These are phyloP conservation scores for Coreius guichenoti DNA, from an alignment of 2,797 vertebrate species.

Conservation along the genomic window DNA sequence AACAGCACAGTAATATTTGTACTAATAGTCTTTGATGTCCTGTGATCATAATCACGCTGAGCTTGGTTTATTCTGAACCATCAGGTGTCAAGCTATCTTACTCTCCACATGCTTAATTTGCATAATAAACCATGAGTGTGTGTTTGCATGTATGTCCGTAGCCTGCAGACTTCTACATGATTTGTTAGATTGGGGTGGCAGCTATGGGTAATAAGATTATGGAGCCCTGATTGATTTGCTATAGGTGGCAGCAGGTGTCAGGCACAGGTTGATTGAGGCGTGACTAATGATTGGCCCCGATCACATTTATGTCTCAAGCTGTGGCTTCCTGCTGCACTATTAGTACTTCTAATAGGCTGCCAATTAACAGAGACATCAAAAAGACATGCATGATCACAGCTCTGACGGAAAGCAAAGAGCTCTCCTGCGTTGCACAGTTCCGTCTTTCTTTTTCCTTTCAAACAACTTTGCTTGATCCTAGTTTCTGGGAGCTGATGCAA, in stretches of 20 bases:
- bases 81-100: slow-evolving; percentile 24
- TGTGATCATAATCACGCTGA: neutral
- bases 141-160: slow-evolving; percentile 39
- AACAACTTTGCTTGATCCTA: neutral
- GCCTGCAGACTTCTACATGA: slow-evolving; percentile 39
- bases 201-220: slow-evolving; percentile 65
- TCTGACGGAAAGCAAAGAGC: neutral
- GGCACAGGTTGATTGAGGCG: slow-evolving; percentile 70
- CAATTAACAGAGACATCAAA: slow-evolving; percentile 61
- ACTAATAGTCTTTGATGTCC: neutral
- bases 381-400: slow-evolving; percentile 34
- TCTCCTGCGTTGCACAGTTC: slow-evolving; percentile 13
- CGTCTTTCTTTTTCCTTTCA: slow-evolving; percentile 7
- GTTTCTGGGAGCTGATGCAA: neutral
- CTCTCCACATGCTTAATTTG: slow-evolving; percentile 5
- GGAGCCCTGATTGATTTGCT: slow-evolving; percentile 70
- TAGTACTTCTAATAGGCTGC: slow-evolving; percentile 60
- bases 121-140: neutral
- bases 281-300: slow-evolving; percentile 65
- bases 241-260: slow-evolving; percentile 65
- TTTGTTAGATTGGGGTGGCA: slow-evolving; percentile 60
- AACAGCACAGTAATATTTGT: neutral
- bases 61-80: slow-evolving; percentile 8
- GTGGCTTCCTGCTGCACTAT: slow-evolving; percentile 50
- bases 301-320: slow-evolving; percentile 56